Base-by-base conservation (phyloP, 2,797 vertebrate genomes). In the Lacerta viridis region DNA sequence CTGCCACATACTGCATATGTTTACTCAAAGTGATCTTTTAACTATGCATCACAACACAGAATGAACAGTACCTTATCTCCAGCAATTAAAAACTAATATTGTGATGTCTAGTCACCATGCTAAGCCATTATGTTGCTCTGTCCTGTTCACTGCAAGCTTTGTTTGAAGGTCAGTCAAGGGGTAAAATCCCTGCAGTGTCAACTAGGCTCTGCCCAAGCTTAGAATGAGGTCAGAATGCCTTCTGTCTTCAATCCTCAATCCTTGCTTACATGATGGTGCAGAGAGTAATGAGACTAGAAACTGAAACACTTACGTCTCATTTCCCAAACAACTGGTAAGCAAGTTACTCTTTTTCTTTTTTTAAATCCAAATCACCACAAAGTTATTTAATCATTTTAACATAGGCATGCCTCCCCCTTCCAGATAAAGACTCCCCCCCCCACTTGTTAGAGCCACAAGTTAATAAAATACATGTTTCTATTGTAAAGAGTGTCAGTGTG, bases 161-260 rank as follows among this genome's bases (percentile, higher is more conserved):
- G 39, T 80, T 50, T 74, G 39, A 84, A 90, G 76, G 59, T 87
- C 81, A 87, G 68, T 83, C 39, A 79, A n/a, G 23, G 33, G 8
- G 25, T 75, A 75, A 46, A 46, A 80, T 80, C 41, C 55, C 23
- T 74, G 83, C 39, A 80, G 29, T 41, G 69, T 61, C 82, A 84
- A 82, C 33, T 13, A 86, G 36, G 41, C 4, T 61, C 33, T 78
- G 27, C 61, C 33, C 33, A 41, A 75, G 64, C 36, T 72, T 29
- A 86, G 7, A 84, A 87, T 74, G 69, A 90, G 68, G 41, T 90
- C 81, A 90, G 43, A n/a, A 80, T 59, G 43, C 72, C 46, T 86
- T 64, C 64, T 39, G 29, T 29, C 25, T 74, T 72, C 61, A 59
- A 18, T 69, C 72, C 33, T 61, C 84, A 76, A 10, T 5, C 36